A percentile compares a stretch with the other conserved stretches of the same genome.
phyloP scores from a whole-genome alignment of 2,888 invertebrate genomes.

The Tetramorium bicarinatum region DNA sequence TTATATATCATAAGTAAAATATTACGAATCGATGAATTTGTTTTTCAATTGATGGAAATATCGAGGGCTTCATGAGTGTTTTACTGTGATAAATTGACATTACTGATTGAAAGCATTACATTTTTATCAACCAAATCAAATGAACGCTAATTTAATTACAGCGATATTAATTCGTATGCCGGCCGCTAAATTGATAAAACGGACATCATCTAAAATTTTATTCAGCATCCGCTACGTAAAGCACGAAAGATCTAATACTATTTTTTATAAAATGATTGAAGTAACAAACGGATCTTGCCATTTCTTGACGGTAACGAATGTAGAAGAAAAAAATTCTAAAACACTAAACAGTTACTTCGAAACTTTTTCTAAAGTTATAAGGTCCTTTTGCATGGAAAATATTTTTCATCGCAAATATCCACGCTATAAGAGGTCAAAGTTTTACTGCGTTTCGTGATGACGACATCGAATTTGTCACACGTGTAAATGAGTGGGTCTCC shows the following conservation, averaged over 20 bases:
- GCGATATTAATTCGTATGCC: constrained; percentile 55
- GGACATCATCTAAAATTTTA: constrained; percentile 27
- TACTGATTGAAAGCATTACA: constrained; percentile 55
- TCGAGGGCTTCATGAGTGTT: constrained; percentile 26
- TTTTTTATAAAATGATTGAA: neutral
- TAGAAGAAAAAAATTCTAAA: neutral
- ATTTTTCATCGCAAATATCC: neutral
- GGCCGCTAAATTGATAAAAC: constrained; percentile 34
- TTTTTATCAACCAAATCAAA: constrained; percentile 54
- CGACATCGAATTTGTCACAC: constrained; percentile 8
- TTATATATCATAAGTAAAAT: constrained; percentile 67
- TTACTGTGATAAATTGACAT: constrained; percentile 52
- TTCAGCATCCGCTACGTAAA: neutral
- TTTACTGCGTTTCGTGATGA: neutral
- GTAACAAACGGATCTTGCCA: neutral
- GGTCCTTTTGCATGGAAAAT: neutral
- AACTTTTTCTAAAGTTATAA: neutral
- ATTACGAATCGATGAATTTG: constrained; percentile 48
- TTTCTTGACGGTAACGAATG: neutral
- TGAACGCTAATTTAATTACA: constrained; percentile 60
- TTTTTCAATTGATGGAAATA: constrained; percentile 47
- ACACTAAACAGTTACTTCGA: neutral
- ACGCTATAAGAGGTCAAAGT: neutral
- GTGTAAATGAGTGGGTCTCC: neutral
- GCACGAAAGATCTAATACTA: constrained; percentile 6